Conservation (phyloP, 64 coral and sea anemone genomes). For the Orbicella faveolata region DNA sequence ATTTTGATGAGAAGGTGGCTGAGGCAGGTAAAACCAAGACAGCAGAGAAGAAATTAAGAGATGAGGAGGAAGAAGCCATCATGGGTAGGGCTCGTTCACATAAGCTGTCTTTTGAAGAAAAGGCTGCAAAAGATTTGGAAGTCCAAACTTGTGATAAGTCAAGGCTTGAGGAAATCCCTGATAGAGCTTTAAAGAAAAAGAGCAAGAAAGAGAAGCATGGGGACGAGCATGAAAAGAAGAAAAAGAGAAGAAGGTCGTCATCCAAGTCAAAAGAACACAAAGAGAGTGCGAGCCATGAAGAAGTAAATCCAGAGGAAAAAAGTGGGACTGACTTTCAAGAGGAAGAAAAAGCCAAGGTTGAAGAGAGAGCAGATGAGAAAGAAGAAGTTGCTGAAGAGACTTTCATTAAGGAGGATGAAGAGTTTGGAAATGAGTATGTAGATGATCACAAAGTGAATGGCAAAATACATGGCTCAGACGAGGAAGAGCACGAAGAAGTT, state of each 20-base stretch:
- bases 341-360: neutral
- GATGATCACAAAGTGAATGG: neutral
- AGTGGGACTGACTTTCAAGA: neutral
- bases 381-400: neutral
- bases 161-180: constrained; percentile 42
- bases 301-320: neutral
- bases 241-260: constrained; percentile 25
- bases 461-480: neutral
- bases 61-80: constrained; percentile 28
- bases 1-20: constrained; percentile 58
- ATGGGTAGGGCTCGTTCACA: constrained; percentile 37
- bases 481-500: constrained; percentile 4
- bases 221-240: constrained; percentile 47
- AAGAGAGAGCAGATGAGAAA: neutral
- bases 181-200: constrained; percentile 14
- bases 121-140: constrained; percentile 52
- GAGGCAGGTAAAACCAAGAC: constrained; percentile 46
- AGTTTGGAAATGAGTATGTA: neutral
- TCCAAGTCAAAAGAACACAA: constrained; percentile 23
- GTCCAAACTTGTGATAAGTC: constrained; percentile 36
- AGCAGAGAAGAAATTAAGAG: constrained; percentile 45
- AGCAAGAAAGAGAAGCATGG: constrained; percentile 52
- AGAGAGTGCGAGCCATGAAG: neutral
- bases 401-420: neutral
- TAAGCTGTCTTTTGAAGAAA: constrained; percentile 44